Base-by-base conservation (phyloP, 2,113 vertebrate species). In the Lasiurus cinereus region DNA sequence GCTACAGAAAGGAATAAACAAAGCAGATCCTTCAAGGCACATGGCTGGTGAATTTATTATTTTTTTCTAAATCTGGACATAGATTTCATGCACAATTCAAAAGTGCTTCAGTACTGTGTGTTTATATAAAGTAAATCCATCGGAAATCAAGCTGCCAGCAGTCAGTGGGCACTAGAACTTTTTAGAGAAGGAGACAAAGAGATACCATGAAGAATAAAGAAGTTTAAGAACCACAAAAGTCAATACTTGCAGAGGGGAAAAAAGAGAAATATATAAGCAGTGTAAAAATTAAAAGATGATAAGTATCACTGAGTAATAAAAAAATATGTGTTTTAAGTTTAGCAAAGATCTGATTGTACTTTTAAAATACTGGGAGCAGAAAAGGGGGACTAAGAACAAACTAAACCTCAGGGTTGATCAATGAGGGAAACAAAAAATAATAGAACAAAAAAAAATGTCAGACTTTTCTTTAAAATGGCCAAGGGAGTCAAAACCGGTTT, bases 21-120 rank as follows among this genome's bases (percentile, higher is more conserved):
- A 77, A 96, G 54, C 88, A 91, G 56, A 77, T 62, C 78, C 78
- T 79, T 97, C 96, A 97, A 96, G 92, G 79, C 52, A 77, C 50
- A 19, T 8, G 69, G 54, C 59, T 93, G 27, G 39, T 8, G 96
- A 97, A 92, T 83, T 78, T 84, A 93, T 96, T 93, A 88, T 92
- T 95, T 67, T 62, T 88, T 80, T 31, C 3, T 1, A 52, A 88
- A 67, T 31, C 50, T 86, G 24, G 80, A 69, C 70, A 72, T 87
- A 11, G 13, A 82, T 92, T 93, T 96, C 72, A 83, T 43, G 67
- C 14, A 94, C 29, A 59, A 59, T 62, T 90, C 77, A 86, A 70
- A 79, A 88, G n/a, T 88, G 62, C 78, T 94, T 64, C 39, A 50
- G 29, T 86, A 88, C 50, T 74, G 11, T 31, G 39, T 86, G 43